A percentile compares a stretch with the other conserved stretches of the same genome.
Conservation (phyloP, 2,888 invertebrate genomes). For the Hirtodrosophila confusa region DNA sequence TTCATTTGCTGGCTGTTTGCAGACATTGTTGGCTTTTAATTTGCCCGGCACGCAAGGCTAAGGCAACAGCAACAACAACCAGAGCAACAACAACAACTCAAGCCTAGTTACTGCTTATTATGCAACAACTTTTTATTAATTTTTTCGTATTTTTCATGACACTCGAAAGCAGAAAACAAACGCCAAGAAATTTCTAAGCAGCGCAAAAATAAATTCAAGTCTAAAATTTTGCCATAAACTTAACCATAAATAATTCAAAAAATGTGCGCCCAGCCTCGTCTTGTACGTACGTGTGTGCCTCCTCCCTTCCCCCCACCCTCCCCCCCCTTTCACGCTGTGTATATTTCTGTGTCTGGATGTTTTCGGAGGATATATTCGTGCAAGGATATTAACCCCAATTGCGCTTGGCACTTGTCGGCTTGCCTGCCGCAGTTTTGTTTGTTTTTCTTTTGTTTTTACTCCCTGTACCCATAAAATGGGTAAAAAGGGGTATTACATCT, state of each 20-base stretch:
- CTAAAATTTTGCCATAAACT: slow-evolving; percentile 78
- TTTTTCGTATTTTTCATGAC: slow-evolving; percentile 73
- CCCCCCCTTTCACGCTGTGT: neutral
- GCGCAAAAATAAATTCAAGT: slow-evolving; percentile 70
- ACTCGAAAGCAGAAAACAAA: slow-evolving; percentile 20
- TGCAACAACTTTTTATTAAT: slow-evolving; percentile 72
- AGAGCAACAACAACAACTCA: slow-evolving; percentile 37
- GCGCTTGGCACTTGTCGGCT: slow-evolving; percentile 71
- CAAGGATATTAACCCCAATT: slow-evolving; percentile 79
- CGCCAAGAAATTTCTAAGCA: slow-evolving; percentile 38
- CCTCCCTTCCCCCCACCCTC: neutral
- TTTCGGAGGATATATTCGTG: slow-evolving; percentile 65
- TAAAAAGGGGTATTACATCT: too few relatives aligned
- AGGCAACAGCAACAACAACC: slow-evolving; percentile 2
- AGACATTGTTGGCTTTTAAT: slow-evolving; percentile 80
- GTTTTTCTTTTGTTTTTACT: slow-evolving; percentile 14
- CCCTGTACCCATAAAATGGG: too few relatives aligned
- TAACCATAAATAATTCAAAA: slow-evolving; percentile 79
- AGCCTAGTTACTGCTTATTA: slow-evolving; percentile 61
- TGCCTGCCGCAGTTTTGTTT: slow-evolving; percentile 34
- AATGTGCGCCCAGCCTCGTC: slow-evolving; percentile 44
- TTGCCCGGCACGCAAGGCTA: slow-evolving; percentile 65
- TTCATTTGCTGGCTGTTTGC: slow-evolving; percentile 67
- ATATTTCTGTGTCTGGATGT: slow-evolving; percentile 40
- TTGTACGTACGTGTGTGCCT: slow-evolving; percentile 1